Conservation (phyloP, 2,113 vertebrate genomes). For the Hystrix brachyura region DNA sequence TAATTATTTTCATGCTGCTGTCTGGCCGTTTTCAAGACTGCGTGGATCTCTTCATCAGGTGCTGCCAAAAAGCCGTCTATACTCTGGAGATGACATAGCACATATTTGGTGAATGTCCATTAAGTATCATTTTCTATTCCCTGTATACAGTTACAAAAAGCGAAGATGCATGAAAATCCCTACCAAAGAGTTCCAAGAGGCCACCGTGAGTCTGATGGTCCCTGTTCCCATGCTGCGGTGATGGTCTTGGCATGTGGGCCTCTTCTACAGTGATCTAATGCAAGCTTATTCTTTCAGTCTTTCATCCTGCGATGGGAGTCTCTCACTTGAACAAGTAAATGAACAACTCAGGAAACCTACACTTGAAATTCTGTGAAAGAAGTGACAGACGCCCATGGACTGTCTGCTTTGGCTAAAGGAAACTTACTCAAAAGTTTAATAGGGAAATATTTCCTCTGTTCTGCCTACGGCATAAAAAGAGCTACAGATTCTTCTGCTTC, state of each 20-base stretch:
- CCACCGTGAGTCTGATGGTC: rapidly evolving
- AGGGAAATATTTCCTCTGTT: background rate
- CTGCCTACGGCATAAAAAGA: conserved; percentile 64
- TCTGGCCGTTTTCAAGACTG: background rate
- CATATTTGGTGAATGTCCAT: background rate
- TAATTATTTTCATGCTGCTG: background rate
- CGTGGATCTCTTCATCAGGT: background rate
- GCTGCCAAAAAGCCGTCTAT: background rate
- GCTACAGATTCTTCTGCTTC: conserved; percentile 75
- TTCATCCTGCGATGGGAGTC: background rate
- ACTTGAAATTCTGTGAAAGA: conserved; percentile 69
- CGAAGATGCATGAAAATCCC: background rate
- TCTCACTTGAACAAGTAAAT: conserved; percentile 46
- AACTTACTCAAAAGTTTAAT: conserved; percentile 42
- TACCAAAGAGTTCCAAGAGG: background rate
- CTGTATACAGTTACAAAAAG: too few species aligned
- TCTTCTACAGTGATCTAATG: background rate
- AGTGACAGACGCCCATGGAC: conserved; percentile 38
- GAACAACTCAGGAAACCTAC: conserved; percentile 50
- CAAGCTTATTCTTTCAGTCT: background rate
- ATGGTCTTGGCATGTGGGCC: background rate
- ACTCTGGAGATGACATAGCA: rapidly evolving
- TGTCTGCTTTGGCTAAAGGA: background rate
- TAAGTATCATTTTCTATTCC: background rate
- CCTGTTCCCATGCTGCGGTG: background rate